Percentiles rank a stretch among this genome's conserved stretches.
phyloP scores from a whole-genome alignment of 1,140 invertebrate genomes.

The Asobara japonica region DNA sequence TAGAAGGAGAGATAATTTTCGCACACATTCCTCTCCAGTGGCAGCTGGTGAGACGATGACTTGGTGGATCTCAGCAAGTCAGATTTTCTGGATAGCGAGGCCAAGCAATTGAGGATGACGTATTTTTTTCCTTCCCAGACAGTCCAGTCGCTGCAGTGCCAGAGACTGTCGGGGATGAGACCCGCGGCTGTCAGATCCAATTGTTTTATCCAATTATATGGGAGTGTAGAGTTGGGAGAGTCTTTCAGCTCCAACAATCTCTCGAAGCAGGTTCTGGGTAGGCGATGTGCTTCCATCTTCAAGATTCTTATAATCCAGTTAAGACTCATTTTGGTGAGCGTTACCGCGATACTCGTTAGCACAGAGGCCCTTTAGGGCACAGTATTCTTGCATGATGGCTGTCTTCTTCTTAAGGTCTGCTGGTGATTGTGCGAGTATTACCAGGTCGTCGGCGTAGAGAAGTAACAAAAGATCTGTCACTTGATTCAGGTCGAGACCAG shows the following conservation, averaged over 20 bases:
- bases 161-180: background rate
- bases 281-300: constrained; percentile 10
- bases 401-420: constrained; percentile 14
- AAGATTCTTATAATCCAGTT: constrained; percentile 14
- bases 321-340: background rate
- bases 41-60: background rate
- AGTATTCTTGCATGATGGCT: no score
- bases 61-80: background rate
- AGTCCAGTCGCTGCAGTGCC: background rate
- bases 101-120: background rate
- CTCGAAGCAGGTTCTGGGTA: constrained; percentile 18
- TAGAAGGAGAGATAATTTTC: background rate
- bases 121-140: background rate
- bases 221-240: background rate
- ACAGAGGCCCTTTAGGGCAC: no score
- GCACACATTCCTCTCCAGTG: no score
- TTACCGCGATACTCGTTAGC: background rate
- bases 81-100: no score
- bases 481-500: constrained; percentile 1
- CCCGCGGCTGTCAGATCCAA: background rate
- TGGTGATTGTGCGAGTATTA: constrained; percentile 30
- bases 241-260: background rate
- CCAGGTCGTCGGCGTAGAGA: constrained; percentile 43
- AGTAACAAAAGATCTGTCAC: constrained; percentile 28
- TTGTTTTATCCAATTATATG: background rate